These are phyloP conservation scores for Adrianichthys oophorus DNA, from an alignment of 2,797 vertebrate species.

Conservation along the genomic window DNA sequence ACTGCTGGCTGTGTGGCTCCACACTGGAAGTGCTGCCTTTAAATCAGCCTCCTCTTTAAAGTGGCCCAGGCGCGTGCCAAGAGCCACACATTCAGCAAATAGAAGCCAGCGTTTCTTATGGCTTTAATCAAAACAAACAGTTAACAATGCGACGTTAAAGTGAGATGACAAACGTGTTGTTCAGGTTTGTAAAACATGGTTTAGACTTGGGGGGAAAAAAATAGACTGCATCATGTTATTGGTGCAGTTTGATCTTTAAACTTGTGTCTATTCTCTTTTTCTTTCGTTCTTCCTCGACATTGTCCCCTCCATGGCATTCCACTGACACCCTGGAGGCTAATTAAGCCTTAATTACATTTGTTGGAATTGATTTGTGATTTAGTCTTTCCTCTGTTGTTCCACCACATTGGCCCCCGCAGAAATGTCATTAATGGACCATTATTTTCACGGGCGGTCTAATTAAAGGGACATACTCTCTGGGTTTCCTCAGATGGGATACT, in stretches of 20 bases:
- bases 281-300: conserved; percentile 45
- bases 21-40: conserved; percentile 71
- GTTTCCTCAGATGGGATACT: conserved; percentile 70
- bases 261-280: conserved; percentile 48
- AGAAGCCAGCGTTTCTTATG: conserved; percentile 38
- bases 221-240: conserved; percentile 18
- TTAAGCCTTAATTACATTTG: conserved; percentile 88
- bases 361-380: conserved; percentile 88
- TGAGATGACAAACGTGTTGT: conserved; percentile 17
- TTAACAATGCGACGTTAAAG: conserved; percentile 11
- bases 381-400: conserved; percentile 81
- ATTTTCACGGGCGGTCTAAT: conserved; percentile 81
- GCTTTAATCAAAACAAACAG: conserved; percentile 43
- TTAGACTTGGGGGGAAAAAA: conserved; percentile 18
- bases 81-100: conserved; percentile 50
- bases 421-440: conserved; percentile 85
- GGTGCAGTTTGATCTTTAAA: conserved; percentile 51
- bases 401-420: conserved; percentile 83
- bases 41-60: conserved; percentile 62
- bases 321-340: conserved; percentile 80
- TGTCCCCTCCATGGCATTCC: conserved; percentile 58
- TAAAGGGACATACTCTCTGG: conserved; percentile 79
- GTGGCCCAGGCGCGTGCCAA: conserved; percentile 56
- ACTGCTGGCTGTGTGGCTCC: conserved; percentile 63
- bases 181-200: conserved; percentile 27